These are phyloP conservation scores for Rhinichthys klamathensis DNA, from an alignment of 2,113 vertebrate genomes.

Conservation along the genomic window DNA sequence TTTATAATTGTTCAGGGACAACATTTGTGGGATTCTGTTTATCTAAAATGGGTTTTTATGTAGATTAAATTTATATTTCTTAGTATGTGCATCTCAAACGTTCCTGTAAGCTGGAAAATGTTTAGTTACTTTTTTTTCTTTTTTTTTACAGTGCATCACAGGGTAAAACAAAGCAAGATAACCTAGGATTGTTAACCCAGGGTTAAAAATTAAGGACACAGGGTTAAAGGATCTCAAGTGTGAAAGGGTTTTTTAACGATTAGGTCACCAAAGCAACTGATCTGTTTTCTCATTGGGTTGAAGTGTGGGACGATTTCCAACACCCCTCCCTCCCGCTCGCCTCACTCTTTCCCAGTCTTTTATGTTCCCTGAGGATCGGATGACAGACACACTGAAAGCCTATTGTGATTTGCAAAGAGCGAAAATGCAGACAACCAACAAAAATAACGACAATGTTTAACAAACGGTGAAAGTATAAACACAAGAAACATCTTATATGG, in stretches of 20 bases:
- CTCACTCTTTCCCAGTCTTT: neutral
- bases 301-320: neutral
- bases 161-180: neutral
- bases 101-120: too few relatives aligned
- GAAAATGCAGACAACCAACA: neutral
- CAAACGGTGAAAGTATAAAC: neutral
- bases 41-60: too few relatives aligned
- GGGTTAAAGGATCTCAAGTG: neutral
- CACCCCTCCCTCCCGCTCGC: neutral
- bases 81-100: too few relatives aligned
- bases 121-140: too few relatives aligned
- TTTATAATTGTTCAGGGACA: too few relatives aligned
- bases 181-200: neutral
- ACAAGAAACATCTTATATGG: neutral
- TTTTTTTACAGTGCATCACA: too few relatives aligned
- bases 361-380: neutral
- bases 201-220: neutral
- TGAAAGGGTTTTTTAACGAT: neutral
- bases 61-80: too few relatives aligned
- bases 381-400: neutral
- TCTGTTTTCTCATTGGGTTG: conserved; percentile 10
- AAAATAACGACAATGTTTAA: neutral
- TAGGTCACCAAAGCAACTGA: conserved; percentile 51
- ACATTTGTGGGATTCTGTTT: too few relatives aligned
- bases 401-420: neutral